phyloP scores from a whole-genome alignment of 2,888 invertebrate genomes.

The Dioctria linearis region DNA sequence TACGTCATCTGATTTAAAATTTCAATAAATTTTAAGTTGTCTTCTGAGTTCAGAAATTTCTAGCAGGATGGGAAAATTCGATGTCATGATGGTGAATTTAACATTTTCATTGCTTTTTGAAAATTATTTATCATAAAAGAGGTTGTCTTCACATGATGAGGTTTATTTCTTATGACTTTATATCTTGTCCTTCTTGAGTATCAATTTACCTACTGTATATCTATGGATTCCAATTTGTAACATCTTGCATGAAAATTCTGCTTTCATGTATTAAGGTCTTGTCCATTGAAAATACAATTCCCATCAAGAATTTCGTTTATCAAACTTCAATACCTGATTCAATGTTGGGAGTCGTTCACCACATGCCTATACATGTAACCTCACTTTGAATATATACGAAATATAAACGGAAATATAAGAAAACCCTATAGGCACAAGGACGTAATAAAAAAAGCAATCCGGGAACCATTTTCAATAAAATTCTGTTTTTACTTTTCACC shows the following conservation, averaged over 20 bases:
- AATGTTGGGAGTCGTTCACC: conserved; percentile 8
- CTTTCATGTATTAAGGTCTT: neutral
- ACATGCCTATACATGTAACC: neutral
- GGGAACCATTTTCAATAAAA: conserved; percentile 43
- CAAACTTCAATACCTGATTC: conserved; percentile 33
- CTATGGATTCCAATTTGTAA: neutral
- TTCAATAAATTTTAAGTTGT: conserved; percentile 30
- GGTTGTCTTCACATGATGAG: neutral
- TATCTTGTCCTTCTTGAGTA: neutral
- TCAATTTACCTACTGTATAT: too few relatives aligned
- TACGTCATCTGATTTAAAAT: conserved; percentile 43
- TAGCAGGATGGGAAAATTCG: neutral
- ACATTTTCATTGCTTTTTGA: neutral
- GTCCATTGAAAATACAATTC: conserved; percentile 15
- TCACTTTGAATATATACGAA: neutral
- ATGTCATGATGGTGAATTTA: too few relatives aligned
- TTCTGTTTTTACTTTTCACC: conserved; percentile 45
- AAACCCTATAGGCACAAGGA: neutral
- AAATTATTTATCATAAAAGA: neutral
- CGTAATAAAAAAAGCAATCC: conserved; percentile 1
- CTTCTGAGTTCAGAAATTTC: conserved; percentile 1
- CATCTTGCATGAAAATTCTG: neutral
- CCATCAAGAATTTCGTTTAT: conserved; percentile 23
- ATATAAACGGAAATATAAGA: neutral
- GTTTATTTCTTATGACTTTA: neutral